Percentiles rank a stretch among this genome's conserved stretches.
Conservation (phyloP, 2,113 vertebrate genomes). For the Pygoscelis antarcticus region DNA sequence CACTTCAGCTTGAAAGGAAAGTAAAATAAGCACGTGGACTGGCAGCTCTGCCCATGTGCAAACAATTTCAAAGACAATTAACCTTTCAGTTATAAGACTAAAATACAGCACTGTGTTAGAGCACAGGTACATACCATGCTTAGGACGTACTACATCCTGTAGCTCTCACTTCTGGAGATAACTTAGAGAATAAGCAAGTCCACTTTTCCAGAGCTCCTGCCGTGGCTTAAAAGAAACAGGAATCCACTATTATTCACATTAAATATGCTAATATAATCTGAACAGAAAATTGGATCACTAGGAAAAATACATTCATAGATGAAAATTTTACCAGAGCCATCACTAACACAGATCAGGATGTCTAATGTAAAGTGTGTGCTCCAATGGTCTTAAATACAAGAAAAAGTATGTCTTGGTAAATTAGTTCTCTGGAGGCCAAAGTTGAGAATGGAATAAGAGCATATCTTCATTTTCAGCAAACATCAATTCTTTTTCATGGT, state of each 20-base stretch:
- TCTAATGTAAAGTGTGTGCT: slow-evolving; percentile 6
- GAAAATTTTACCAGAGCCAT: slow-evolving; percentile 13
- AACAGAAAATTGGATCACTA: slow-evolving; percentile 15
- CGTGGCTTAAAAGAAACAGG: neutral
- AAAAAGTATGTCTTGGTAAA: slow-evolving; percentile 22
- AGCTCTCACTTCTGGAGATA: neutral
- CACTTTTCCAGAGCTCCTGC: neutral
- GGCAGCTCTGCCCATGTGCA: neutral
- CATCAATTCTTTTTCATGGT: slow-evolving; percentile 19
- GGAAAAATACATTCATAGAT: slow-evolving; percentile 28
- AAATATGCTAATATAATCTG: neutral
- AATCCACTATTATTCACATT: neutral
- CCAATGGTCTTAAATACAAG: slow-evolving; percentile 9
- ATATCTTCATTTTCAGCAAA: slow-evolving; percentile 60
- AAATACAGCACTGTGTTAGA: neutral
- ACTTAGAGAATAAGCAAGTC: neutral
- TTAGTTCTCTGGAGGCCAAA: slow-evolving; percentile 51
- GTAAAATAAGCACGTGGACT: neutral
- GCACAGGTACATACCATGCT: neutral
- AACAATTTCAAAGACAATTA: neutral
- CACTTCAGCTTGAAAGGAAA: neutral
- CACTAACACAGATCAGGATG: slow-evolving; percentile 14
- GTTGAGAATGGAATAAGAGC: slow-evolving; percentile 35
- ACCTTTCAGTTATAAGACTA: neutral
- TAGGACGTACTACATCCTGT: neutral